Evolutionary conservation across 2,888 invertebrate genomes (phyloP).

Genomic region (Junonia oenone): DNA sequence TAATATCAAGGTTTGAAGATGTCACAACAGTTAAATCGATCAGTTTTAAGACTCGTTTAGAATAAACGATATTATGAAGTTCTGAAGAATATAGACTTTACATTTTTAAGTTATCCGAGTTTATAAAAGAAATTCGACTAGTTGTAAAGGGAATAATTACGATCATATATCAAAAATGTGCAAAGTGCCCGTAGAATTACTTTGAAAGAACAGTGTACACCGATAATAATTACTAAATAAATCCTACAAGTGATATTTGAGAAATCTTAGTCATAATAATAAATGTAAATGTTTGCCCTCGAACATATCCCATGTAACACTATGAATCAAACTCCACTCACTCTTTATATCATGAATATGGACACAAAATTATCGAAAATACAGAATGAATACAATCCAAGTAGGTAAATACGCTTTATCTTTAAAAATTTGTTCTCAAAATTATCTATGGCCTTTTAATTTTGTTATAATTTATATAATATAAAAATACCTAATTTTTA

Average conservation of each 20-base stretch:
- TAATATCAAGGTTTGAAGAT: background rate
- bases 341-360: constrained; percentile 17
- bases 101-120: background rate
- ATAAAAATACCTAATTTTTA: background rate
- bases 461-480: constrained; percentile 3
- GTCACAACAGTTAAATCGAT: constrained; percentile 15
- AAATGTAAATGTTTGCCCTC: constrained; percentile 22
- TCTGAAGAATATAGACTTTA: no score
- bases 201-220: constrained; percentile 5
- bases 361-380: constrained; percentile 22
- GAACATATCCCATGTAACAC: constrained; percentile 28
- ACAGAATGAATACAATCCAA: constrained; percentile 2
- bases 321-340: constrained; percentile 26
- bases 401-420: background rate
- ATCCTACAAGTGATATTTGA: constrained; percentile 14
- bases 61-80: background rate
- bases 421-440: background rate
- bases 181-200: constrained; percentile 9
- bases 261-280: constrained; percentile 21
- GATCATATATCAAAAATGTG: constrained; percentile 7
- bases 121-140: constrained; percentile 11
- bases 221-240: constrained; percentile 8
- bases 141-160: constrained; percentile 1
- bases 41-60: background rate
- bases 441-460: constrained; percentile 14